These are phyloP conservation scores for Apamea monoglypha DNA, from an alignment of 2,888 invertebrate species.

Conservation along the genomic window DNA sequence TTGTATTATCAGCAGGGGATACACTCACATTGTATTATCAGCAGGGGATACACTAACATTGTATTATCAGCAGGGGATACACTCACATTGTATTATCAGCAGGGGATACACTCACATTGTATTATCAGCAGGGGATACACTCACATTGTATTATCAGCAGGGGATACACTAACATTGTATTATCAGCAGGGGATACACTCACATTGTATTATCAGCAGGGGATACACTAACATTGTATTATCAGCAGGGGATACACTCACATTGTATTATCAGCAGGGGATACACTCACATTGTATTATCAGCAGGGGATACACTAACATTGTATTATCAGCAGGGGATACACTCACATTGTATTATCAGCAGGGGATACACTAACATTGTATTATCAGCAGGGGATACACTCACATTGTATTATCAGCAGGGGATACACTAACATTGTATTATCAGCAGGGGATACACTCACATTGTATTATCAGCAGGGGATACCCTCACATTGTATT, in stretches of 20 bases:
- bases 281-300: no score
- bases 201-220: conserved; percentile 29
- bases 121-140: no score
- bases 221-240: conserved; percentile 13
- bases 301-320: conserved; percentile 2
- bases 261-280: no score
- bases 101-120: conserved; percentile 5
- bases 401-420: conserved; percentile 33
- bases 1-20: no score
- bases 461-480: conserved; percentile 35
- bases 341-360: no score
- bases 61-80: no score
- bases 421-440: conserved; percentile 7
- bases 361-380: conserved; percentile 3
- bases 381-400: no score
- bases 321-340: no score
- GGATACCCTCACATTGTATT: no score
- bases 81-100: no score
- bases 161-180: conserved; percentile 18
- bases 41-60: conserved; percentile 1
- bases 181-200: no score
- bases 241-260: conserved; percentile 13
- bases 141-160: conserved; percentile 31
- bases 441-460: conserved; percentile 17
- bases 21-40: no score